Evolutionary conservation across 1,140 invertebrate genomes (phyloP), one percentile per base, ranked within the genome.

Genomic region (Eubasilissa regina): DNA sequence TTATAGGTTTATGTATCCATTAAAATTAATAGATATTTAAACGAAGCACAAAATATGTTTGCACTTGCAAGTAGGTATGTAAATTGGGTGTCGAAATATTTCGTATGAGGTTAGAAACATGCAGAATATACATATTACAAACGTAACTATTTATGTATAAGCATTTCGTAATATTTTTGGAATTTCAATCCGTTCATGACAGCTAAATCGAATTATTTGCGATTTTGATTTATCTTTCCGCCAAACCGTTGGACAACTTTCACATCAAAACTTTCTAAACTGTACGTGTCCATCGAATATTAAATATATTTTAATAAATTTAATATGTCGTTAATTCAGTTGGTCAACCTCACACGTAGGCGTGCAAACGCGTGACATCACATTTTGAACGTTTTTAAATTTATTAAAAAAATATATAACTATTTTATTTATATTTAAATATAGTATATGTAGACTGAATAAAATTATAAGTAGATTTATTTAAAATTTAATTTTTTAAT

Each of bases 221-320:
- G 35, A 12, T 51, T 51, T 51, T 51, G 48, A 51, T 51, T 51
- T 51, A 51, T 51, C n/a, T 15, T 51, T 15, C 11, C 48, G 25
- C 19, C 21, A 62, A 62, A 62, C 21, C 25, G 60, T 64, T 64
- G 21, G 35, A 64, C 35, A 43, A 43, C 60, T 64, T 64, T 64
- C 60, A 64, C 60, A 35, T 25, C 7, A 43, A 62, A 35, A 64
- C 60, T 64, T 64, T 64, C 60, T 64, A 64, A 21, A 64, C 35
- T 64, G 10, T 12, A 35, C 10, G 13, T 43, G 35, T 25, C 35
- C 19, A 64, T 25, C 35, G 55, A 58, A 11, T 21, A 58, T 58
- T 58, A 21, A 58, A 19, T 19, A 8, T 64, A 64, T 64, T 43
- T 64, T 64, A 11, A 64, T 64, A 35, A 3, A 64, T 43, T 64